A percentile compares a stretch with the other conserved stretches of the same genome.
Conservation (phyloP, 2,797 vertebrate species). For the Geotrypetes seraphini region DNA sequence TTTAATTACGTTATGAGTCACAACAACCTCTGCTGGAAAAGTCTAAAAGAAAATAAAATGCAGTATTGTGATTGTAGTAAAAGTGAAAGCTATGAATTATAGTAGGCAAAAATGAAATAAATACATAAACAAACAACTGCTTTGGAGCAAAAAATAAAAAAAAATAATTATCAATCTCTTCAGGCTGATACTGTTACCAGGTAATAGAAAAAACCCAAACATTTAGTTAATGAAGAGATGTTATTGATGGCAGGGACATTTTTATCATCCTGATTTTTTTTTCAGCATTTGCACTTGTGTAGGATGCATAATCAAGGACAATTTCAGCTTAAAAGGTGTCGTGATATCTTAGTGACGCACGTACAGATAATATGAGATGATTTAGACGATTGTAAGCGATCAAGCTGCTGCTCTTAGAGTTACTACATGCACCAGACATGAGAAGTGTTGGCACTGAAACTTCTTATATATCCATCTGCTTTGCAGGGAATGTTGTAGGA, state of each 20-base stretch:
- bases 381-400: conserved; percentile 1
- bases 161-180: not conserved
- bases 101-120: conserved; percentile 1
- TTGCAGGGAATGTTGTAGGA: conserved; percentile 6
- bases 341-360: not conserved
- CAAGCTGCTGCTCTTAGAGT: conserved; percentile 16
- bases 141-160: not conserved
- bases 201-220: not conserved
- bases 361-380: not conserved
- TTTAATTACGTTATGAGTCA: conserved; percentile 22
- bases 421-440: conserved; percentile 1
- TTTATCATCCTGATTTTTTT: not conserved
- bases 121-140: not conserved
- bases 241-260: not conserved
- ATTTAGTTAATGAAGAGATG: not conserved
- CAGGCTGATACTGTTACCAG: not conserved
- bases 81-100: conserved; percentile 7
- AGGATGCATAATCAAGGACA: not conserved
- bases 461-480: conserved; percentile 6
- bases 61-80: not conserved
- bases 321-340: conserved; percentile 3
- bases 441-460: conserved; percentile 1
- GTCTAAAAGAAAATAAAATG: conserved; percentile 2
- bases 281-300: not conserved
- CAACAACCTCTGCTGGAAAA: not conserved